Conservation (phyloP, 2,797 vertebrate species). For the Falco peregrinus region DNA sequence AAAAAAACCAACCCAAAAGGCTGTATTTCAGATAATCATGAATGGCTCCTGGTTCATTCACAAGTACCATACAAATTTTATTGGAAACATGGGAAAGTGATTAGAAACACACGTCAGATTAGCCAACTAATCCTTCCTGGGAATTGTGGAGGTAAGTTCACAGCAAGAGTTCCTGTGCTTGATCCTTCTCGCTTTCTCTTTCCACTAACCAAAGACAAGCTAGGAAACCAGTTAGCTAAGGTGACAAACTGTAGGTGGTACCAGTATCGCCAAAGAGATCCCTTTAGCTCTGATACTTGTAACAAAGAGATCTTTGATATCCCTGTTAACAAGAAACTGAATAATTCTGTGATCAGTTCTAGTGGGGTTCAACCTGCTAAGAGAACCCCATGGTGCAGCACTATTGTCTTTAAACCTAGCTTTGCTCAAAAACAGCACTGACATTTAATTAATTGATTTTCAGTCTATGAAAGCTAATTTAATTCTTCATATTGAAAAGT, state of each 20-base stretch:
- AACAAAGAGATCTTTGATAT: too few relatives aligned
- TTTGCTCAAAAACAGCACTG: background rate
- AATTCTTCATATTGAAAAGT: background rate
- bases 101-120: background rate
- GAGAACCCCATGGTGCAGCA: background rate
- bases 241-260: background rate
- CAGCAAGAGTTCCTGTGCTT: background rate
- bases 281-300: too few relatives aligned
- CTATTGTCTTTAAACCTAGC: background rate
- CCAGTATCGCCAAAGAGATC: background rate
- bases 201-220: background rate
- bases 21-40: background rate
- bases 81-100: background rate
- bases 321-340: background rate
- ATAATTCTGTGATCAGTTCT: background rate
- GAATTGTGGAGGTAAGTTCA: background rate
- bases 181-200: background rate
- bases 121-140: background rate
- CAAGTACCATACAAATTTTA: background rate
- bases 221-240: background rate
- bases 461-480: background rate
- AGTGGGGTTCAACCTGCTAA: background rate
- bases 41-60: background rate
- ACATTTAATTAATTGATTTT: background rate
- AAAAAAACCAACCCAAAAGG: background rate